Evolutionary conservation across 2,797 vertebrate species (phyloP).

Genomic region (Pitangus sulphuratus): DNA sequence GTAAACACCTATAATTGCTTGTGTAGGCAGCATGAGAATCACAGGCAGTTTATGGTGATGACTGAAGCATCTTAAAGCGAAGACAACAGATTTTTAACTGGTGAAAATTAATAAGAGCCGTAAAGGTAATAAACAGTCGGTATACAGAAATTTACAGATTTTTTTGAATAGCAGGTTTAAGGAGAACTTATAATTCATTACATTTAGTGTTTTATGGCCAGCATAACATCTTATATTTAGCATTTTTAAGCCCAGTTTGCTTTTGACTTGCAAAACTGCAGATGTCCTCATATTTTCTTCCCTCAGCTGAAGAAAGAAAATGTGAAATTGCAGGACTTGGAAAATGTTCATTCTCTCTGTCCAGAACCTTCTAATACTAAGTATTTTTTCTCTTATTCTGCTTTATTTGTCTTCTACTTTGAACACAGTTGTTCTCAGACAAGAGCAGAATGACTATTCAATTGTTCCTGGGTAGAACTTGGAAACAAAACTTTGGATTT

Average conservation of each 20-base stretch:
- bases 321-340: background rate
- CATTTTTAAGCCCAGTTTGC: background rate
- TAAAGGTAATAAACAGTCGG: background rate
- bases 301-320: background rate
- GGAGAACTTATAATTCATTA: background rate
- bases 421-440: background rate
- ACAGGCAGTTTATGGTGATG: background rate
- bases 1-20: slow-evolving; percentile 20
- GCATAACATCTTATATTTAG: background rate
- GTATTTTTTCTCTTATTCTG: background rate
- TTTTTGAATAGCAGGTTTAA: background rate
- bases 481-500: background rate
- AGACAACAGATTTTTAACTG: background rate
- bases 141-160: background rate
- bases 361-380: background rate
- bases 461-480: background rate
- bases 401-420: background rate
- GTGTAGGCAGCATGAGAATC: background rate
- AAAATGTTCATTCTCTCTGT: background rate
- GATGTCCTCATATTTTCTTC: background rate
- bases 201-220: background rate
- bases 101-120: background rate
- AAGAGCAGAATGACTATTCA: background rate
- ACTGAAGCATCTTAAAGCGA: background rate
- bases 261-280: background rate